Evolutionary conservation across 2,797 vertebrate species (phyloP).

Genomic region (Masticophis lateralis): DNA sequence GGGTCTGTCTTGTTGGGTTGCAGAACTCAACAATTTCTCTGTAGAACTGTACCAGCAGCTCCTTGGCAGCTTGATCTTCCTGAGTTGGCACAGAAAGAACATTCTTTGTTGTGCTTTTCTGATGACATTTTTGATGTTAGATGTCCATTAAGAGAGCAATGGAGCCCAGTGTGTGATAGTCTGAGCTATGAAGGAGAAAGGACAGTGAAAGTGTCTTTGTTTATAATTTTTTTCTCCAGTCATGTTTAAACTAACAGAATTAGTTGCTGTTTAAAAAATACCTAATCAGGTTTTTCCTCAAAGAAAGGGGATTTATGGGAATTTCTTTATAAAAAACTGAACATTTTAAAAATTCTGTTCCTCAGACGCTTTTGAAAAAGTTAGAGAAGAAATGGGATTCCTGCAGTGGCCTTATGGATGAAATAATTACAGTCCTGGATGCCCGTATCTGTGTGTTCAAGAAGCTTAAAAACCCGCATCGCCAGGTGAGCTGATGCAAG

Average conservation of each 20-base stretch:
- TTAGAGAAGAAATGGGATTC: slow-evolving; percentile 69
- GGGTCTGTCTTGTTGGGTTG: too few relatives aligned
- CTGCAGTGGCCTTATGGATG: slow-evolving; percentile 59
- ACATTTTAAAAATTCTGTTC: not conserved
- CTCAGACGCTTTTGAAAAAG: slow-evolving; percentile 70
- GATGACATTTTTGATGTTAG: too few relatives aligned
- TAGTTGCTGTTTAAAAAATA: not conserved
- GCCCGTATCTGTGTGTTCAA: slow-evolving; percentile 60
- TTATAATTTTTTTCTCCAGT: not conserved
- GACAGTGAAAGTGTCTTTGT: not conserved
- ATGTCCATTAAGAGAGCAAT: not conserved
- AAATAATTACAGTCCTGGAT: slow-evolving; percentile 59
- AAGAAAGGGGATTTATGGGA: not conserved
- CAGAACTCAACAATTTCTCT: too few relatives aligned
- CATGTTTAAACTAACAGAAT: not conserved
- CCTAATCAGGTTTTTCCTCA: not conserved
- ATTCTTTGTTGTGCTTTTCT: too few relatives aligned
- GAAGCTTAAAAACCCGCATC: slow-evolving; percentile 60
- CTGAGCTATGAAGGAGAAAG: not conserved
- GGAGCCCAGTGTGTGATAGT: not conserved
- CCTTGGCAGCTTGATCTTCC: too few relatives aligned
- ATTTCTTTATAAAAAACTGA: slow-evolving; percentile 22
- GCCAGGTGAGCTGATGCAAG: slow-evolving; percentile 58
- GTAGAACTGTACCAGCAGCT: too few relatives aligned
- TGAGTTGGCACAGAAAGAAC: too few relatives aligned